Evolutionary conservation across 1,140 invertebrate species (phyloP), one percentile per base, ranked within the genome.

Genomic region (Lycorma delicatula): DNA sequence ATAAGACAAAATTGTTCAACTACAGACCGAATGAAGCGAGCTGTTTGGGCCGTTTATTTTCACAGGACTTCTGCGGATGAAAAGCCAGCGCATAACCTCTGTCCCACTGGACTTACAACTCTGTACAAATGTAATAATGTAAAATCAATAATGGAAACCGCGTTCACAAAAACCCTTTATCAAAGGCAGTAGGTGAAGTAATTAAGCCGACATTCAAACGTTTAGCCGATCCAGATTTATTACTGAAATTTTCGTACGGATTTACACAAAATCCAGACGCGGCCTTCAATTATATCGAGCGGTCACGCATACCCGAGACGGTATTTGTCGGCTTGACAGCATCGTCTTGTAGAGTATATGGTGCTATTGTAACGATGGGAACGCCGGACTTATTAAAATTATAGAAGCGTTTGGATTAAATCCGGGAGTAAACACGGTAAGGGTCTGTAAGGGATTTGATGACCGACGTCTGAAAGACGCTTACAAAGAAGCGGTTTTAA

Each of bases 251-350:
- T 48, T 26, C 59, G 3, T 49, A 51, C 26, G 60, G 56, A 26
- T 49, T 51, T 6, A 65, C 58, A 9, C 60, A 66, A 53, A 66
- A 66, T 38, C 53, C 56, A 4, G 63, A 63, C 52, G 61, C 63
- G 46, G 52, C 54, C 41, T 36, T 66, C 13, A 60, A 66, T 54
- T 27, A 47, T 46, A 41, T 63, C 28, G 63, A 65, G 51, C 65
- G 63, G 66, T 55, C 58, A 16, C 55, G 49, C 27, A 58, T 59
- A 46, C 62, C 59, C 25, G 66, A 68, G 29, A 51, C 58, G 52
- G 50, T 53, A 7, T 65, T 66, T 54, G 58, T 60, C 41, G 49
- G 31, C 27, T 60, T 58, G 51, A 28, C 38, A 28, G 34, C 55
- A 29, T 46, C 64, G n/a, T 55, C 64, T 53, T 60, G 62, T 48